Percentiles rank a stretch among this genome's conserved stretches.
phyloP scores from a whole-genome alignment of 1,140 invertebrate species.

The Ips nitidus region DNA sequence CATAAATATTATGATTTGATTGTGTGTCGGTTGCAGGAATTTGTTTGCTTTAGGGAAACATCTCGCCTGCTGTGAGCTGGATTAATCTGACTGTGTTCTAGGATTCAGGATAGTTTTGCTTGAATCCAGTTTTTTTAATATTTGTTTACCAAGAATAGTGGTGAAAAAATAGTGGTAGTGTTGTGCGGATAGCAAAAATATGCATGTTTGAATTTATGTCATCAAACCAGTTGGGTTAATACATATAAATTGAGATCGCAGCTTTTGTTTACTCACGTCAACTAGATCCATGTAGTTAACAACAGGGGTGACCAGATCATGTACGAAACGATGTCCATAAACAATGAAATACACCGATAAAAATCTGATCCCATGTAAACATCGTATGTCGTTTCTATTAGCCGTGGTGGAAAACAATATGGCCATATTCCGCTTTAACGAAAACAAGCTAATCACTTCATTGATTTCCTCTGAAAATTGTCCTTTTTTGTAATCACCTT shows the following conservation, averaged over 20 bases:
- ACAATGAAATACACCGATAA: slow-evolving; percentile 40
- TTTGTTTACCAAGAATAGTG: no score
- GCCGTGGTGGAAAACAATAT: slow-evolving; percentile 32
- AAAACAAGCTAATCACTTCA: slow-evolving; percentile 35
- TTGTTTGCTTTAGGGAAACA: slow-evolving; percentile 20
- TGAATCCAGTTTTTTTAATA: no score
- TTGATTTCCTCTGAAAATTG: slow-evolving; percentile 9
- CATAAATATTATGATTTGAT: slow-evolving; percentile 28
- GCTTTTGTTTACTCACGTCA: slow-evolving; percentile 37
- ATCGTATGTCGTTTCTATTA: slow-evolving; percentile 35
- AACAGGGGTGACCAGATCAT: slow-evolving; percentile 39
- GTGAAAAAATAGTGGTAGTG: no score
- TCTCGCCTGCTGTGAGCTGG: neutral
- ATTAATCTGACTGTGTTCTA: neutral
- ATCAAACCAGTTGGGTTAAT: no score
- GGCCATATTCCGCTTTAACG: slow-evolving; percentile 32
- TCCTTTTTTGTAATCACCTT: neutral
- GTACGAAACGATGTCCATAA: slow-evolving; percentile 39
- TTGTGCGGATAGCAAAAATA: no score
- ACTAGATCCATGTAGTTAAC: slow-evolving; percentile 41
- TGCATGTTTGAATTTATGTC: no score
- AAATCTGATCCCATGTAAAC: slow-evolving; percentile 42
- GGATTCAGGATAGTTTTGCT: neutral
- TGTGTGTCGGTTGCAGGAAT: slow-evolving; percentile 9
- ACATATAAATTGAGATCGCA: no score